Base-by-base conservation (phyloP, 2,797 vertebrate genomes). In the Avahi laniger region DNA sequence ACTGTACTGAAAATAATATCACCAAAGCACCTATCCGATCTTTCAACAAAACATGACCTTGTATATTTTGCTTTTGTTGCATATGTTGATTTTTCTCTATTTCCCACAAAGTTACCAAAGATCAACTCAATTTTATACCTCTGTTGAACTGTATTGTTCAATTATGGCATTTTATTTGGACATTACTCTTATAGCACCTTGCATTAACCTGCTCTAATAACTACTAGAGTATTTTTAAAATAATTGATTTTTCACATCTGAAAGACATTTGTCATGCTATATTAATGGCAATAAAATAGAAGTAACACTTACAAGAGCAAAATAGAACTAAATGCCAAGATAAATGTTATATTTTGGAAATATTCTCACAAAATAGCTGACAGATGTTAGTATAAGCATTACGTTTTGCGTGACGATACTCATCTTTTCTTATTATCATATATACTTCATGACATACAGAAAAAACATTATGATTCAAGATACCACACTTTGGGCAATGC, bases 211-310 rank as follows among this genome's bases (percentile, higher is more conserved):
- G 94, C 93, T 95, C 91, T 98, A 98, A 96, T 96, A 98, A 98
- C 95, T 97, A 97, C 97, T 96, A 91, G 78, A 78, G 91, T 46
- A 26, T 97, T 98, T 98, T 96, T 61, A 91, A 97, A 98, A 98
- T 97, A 97, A 99, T 97, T 98, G 96, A 98, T 98, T 98, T 98
- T 98, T 98, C 96, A 98, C 97, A 98, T 98, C 97, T 98, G 98
- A 98, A 98, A 98, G 96, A 97, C 94, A 98, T 98, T 98, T 98
- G 94, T 97, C 98, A 97, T 97, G 97, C 97, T 97, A 97, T 98
- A 96, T 95, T 98, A 98, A 98, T 97, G 93, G 96, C 88, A 98
- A 98, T 94, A 98, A 97, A 98, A 95, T 94, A 96, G 88, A 97
- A 96, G 93, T 93, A 97, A 92, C 80, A 97, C 93, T 97, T 96